Evolutionary conservation across 2,113 vertebrate genomes (phyloP), one percentile per base, ranked within the genome.

Genomic region (Nesogale talazaci): DNA sequence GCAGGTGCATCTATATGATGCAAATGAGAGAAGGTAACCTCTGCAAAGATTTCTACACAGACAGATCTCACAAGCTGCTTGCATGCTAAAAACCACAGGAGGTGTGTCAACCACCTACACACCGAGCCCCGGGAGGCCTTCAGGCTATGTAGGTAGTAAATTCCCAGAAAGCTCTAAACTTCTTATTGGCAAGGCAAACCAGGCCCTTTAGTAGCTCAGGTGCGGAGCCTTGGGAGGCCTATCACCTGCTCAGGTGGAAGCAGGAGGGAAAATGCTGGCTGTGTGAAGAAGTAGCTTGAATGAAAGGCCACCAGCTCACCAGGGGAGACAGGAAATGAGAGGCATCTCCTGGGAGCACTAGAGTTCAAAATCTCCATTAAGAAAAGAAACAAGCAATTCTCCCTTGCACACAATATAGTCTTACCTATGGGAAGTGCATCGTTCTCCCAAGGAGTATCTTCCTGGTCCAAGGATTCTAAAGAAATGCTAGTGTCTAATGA

Each of bases 41-140:
- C 90, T 81, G 94, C 94, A 92, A 94, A 19, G 1, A 15, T 90
- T 95, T 84, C 85, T 27, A 91, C 90, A 88, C 65, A 76, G 94
- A 96, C 96, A 96, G 95, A 97, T 76, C 85, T 85, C 20, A 36
- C 97, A 97, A 95, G 95, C 96, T 96, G 97, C 96, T 97, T 23
- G 4, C 57, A 65, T 59, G 83, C 59, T 89, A 86, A 93, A 52
- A 92, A 95, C 96, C 90, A 82, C 93, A 90, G 95, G 96, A 92
- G 96, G 95, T 52, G 78, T 90, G 85, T 88, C 85, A 94, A 56
- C 23, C 0, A 3, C 76, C 52, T 82, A 75, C 87, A 82, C 83
- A 59, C 92, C 77, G 17, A 96, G 61, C 97, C 25, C 1, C 80
- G 36, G 95, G 95, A 90, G 94, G 96, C 94, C 94, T 85, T 76